Conservation (phyloP, 2,888 invertebrate genomes). For the Chalcosyrphus nemorum region DNA sequence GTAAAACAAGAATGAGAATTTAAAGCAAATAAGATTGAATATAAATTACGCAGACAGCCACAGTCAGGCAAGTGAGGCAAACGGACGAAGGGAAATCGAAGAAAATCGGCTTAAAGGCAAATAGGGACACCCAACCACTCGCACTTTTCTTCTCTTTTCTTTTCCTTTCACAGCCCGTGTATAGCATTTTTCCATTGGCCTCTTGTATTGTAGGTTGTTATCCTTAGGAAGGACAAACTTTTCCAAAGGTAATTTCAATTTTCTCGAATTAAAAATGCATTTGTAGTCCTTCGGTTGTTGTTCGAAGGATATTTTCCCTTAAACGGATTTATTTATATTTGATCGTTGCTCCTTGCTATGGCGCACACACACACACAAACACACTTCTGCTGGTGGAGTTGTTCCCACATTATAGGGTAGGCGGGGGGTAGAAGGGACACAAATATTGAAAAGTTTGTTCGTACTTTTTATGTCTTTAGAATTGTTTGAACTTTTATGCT, state of each 20-base stretch:
- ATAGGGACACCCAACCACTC: slow-evolving; percentile 7
- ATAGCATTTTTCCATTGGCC: slow-evolving; percentile 22
- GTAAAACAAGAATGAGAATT: slow-evolving; percentile 54
- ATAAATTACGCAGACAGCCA: slow-evolving; percentile 54
- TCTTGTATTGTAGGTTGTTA: background rate
- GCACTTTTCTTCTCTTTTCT: slow-evolving; percentile 31
- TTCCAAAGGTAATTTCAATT: slow-evolving; percentile 70
- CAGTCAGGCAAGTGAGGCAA: background rate
- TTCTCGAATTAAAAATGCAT: slow-evolving; percentile 72
- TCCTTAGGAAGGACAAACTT: slow-evolving; percentile 59
- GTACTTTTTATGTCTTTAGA: slow-evolving; percentile 55
- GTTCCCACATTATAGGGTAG: background rate
- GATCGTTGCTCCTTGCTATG: slow-evolving; percentile 54
- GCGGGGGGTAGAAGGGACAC: background rate
- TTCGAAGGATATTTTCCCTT: slow-evolving; percentile 71
- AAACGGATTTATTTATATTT: slow-evolving; percentile 71
- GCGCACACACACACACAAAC: slow-evolving; percentile 50
- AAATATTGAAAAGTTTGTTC: slow-evolving; percentile 60
- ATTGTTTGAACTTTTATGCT: slow-evolving; percentile 70
- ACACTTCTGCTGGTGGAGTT: slow-evolving; percentile 18
- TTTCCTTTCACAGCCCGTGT: no score
- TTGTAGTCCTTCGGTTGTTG: slow-evolving; percentile 67
- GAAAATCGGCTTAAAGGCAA: slow-evolving; percentile 61
- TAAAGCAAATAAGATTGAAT: slow-evolving; percentile 62
- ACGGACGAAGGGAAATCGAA: background rate